Percentiles rank a stretch among this genome's conserved stretches.
Evolutionary conservation across 2,888 invertebrate genomes (phyloP).

Genomic region (Acanthacorydalis orientalis): DNA sequence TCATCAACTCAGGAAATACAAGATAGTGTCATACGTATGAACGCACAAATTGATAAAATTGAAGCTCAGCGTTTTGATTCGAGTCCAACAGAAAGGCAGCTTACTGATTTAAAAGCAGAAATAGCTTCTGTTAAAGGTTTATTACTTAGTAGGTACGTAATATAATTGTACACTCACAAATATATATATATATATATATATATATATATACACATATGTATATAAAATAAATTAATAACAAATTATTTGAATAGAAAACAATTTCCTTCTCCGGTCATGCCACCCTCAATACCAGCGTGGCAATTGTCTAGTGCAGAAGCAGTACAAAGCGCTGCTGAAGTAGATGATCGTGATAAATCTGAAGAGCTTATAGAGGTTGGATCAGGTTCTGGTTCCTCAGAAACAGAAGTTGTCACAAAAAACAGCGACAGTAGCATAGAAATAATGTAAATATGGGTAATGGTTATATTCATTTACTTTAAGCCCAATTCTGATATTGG

Average conservation of each 20-base stretch:
- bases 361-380: constrained; percentile 28
- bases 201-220: too few relatives aligned
- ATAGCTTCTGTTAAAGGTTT: constrained; percentile 57
- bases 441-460: constrained; percentile 38
- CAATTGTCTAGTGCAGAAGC: constrained; percentile 48
- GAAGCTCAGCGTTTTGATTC: constrained; percentile 25
- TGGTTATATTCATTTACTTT: too few relatives aligned
- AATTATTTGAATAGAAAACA: constrained; percentile 41
- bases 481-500: too few relatives aligned
- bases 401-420: constrained; percentile 56
- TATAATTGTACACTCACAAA: constrained; percentile 3
- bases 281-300: constrained; percentile 67
- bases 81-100: constrained; percentile 36
- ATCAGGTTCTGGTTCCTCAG: constrained; percentile 45
- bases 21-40: constrained; percentile 44
- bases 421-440: constrained; percentile 61
- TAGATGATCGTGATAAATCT: constrained; percentile 32
- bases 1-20: constrained; percentile 39
- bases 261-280: constrained; percentile 48
- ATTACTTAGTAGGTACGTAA: constrained; percentile 42
- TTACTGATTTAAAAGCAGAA: constrained; percentile 49
- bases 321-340: constrained; percentile 13
- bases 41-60: constrained; percentile 41
- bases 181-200: too few relatives aligned
- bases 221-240: too few relatives aligned